phyloP scores from a whole-genome alignment of 2,888 invertebrate genomes.

The Apoda limacodes region DNA sequence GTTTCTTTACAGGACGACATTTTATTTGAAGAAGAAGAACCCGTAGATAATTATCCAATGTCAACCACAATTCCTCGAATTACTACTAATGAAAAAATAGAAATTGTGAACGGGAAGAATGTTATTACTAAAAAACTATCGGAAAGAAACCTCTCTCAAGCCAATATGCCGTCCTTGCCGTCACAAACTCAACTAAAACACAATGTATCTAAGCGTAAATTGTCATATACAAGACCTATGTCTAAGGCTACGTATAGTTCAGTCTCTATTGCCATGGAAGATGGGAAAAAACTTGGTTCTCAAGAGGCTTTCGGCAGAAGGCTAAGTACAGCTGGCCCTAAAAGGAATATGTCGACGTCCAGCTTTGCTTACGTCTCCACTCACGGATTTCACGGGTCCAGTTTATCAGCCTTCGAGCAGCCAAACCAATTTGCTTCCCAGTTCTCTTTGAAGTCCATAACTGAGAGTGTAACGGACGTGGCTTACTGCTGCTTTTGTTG shows the following conservation, averaged over 20 bases:
- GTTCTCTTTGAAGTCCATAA: slow-evolving; percentile 77
- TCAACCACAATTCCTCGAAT: slow-evolving; percentile 16
- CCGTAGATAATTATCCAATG: slow-evolving; percentile 33
- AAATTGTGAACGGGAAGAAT: slow-evolving; percentile 25
- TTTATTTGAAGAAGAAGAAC: slow-evolving; percentile 53
- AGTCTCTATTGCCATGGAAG: slow-evolving; percentile 68
- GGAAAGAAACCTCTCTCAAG: slow-evolving; percentile 24
- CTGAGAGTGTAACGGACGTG: slow-evolving; percentile 67
- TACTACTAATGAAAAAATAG: slow-evolving; percentile 24
- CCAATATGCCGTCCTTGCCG: slow-evolving; percentile 23
- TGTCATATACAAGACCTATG: slow-evolving; percentile 43
- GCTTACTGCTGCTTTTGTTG: slow-evolving; percentile 56
- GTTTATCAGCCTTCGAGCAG: slow-evolving; percentile 79
- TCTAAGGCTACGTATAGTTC: slow-evolving; percentile 66
- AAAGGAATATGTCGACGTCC: slow-evolving; percentile 79
- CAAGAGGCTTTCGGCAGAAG: slow-evolving; percentile 46
- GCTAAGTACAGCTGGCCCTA: slow-evolving; percentile 53
- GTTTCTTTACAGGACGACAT: slow-evolving; percentile 51
- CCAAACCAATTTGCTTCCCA: slow-evolving; percentile 84
- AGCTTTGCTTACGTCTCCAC: slow-evolving; percentile 88
- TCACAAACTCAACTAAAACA: slow-evolving; percentile 34
- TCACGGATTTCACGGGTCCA: slow-evolving; percentile 87
- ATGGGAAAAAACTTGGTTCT: slow-evolving; percentile 48
- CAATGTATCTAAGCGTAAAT: slow-evolving; percentile 45
- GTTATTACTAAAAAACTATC: slow-evolving; percentile 23